Evolutionary conservation across 1,140 invertebrate genomes (phyloP), one percentile per base, ranked within the genome.

Genomic region (Brachionus rubens): DNA sequence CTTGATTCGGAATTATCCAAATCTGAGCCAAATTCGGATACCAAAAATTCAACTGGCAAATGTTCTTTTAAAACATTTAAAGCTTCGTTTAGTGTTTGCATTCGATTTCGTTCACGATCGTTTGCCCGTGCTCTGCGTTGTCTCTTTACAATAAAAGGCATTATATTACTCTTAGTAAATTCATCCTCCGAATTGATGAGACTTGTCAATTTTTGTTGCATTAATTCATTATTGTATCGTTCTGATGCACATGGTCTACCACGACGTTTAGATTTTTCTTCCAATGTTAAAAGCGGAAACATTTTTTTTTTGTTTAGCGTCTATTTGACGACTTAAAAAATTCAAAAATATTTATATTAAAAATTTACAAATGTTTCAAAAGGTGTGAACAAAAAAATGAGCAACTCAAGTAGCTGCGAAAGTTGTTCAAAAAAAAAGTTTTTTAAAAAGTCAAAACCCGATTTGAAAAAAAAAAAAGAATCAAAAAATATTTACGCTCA

Each of bases 91-190:
- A 75, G 36, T 12, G 48, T 54, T 19, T 54, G 72, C 72, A 75
- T 75, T 19, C 72, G 21, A 28, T 21, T 75, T 14, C 72, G 30
- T 24, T 75, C 72, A n/a, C 72, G 48, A 75, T 75, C 52, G 19
- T 75, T 75, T 14, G 72, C 72, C 7, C 72, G 28, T 10, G 36
- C 48, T 14, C 72, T 28, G 1, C 72, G 19, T 21, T 75, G 72
- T 72, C 68, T 72, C 46, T 72, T 72, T 1, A 72, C 36, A 30
- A 72, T 72, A 24, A 72, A 72, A 21, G 68, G 68, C 50, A 72
- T 48, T 54, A 72, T 54, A 24, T 72, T 72, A 24, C 26, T 33
- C 16, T 72, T 72, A 46, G 68, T 54, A 54, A 72, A 72, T 21
- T 72, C 68, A 19, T 72, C 68, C 3, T 72, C 36, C 26, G 68